Evolutionary conservation across 1,140 invertebrate genomes (phyloP), one percentile per base, ranked within the genome.

Genomic region (Globodera ellingtonae): DNA sequence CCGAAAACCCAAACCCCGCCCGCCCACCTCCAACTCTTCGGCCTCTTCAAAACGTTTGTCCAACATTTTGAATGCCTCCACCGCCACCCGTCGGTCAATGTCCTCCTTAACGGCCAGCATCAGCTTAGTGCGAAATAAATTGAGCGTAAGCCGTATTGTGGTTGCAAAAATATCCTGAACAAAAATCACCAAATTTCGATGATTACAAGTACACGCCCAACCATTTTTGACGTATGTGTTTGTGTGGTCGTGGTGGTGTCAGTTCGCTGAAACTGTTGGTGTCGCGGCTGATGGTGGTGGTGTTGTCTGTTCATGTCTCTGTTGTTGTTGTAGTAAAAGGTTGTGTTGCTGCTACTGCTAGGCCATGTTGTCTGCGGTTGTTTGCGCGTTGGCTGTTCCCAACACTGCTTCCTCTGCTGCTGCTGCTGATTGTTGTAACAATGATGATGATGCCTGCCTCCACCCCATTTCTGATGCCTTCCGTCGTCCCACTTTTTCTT

Each of bases 51-150:
- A 75, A 18, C 47, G 8, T 75, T 65, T 70, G 18, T 79, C 78
- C 8, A 79, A 56, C 18, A 79, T 76, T 79, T 79, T 79, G 44
- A 79, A 56, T 44, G 78, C 78, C 62, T 79, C 78, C 56, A 56
- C 48, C 24, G 70, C 78, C 24, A 79, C 48, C 50, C 78, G 9
- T 72, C 78, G 9, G 10, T 79, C 50, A 21, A 79, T 71, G 65
- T 79, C 78, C 35, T 79, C 44, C 7, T 79, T 70, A 4, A 79
- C 15, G 7, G 67, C 59, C 52, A 78, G 35, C 18, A 35, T 59
- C 52, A 75, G 50, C 73, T 35, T 35, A 35, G 35, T 35, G 35
- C 35, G 35, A 35, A 35, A 35, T 35, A 35, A 35, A 35, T 35
- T 35, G 35, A 35, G 35, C 35, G 35, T 35, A 35, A 35, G 35